A percentile compares a stretch with the other conserved stretches of the same genome.
Evolutionary conservation across 30 jellyfish, hydroid and myxozoan species (phyloP).

Genomic region (Morbakka virulenta): DNA sequence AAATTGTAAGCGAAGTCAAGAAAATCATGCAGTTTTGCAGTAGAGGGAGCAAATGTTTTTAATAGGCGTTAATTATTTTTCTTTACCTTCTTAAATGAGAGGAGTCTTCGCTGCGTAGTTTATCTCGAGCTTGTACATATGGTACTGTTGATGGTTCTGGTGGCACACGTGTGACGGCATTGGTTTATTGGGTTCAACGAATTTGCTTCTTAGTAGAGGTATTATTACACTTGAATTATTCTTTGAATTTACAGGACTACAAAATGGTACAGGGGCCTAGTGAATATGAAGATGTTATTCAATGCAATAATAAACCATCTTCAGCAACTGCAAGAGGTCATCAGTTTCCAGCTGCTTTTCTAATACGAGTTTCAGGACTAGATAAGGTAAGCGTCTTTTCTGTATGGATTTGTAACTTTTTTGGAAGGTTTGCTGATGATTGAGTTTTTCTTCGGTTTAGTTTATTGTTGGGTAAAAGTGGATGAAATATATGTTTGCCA

Average conservation of each 20-base stretch:
- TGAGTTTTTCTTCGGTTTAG: neutral
- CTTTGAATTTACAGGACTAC: constrained; percentile 72
- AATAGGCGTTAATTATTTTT: no score
- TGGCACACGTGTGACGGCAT: no score
- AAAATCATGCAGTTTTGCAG: no score
- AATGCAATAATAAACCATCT: constrained; percentile 87
- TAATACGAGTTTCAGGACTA: constrained; percentile 80
- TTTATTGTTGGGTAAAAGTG: neutral
- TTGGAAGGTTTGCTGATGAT: neutral
- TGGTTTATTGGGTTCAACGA: no score
- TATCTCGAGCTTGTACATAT: neutral
- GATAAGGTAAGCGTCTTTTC: constrained; percentile 80
- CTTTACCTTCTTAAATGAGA: no score
- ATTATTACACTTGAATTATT: neutral
- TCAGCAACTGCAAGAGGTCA: constrained; percentile 93
- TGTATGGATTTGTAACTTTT: no score
- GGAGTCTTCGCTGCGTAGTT: neutral
- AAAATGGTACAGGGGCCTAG: constrained; percentile 62
- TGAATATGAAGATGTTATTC: constrained; percentile 91
- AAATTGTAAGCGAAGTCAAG: no score
- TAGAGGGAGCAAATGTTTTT: no score
- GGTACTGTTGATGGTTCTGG: no score
- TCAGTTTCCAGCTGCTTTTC: constrained; percentile 97
- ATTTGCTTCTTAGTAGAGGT: neutral
- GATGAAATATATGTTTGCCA: no score